Evolutionary conservation across 2,888 invertebrate genomes (phyloP).

Genomic region (Osmoderma eremita): DNA sequence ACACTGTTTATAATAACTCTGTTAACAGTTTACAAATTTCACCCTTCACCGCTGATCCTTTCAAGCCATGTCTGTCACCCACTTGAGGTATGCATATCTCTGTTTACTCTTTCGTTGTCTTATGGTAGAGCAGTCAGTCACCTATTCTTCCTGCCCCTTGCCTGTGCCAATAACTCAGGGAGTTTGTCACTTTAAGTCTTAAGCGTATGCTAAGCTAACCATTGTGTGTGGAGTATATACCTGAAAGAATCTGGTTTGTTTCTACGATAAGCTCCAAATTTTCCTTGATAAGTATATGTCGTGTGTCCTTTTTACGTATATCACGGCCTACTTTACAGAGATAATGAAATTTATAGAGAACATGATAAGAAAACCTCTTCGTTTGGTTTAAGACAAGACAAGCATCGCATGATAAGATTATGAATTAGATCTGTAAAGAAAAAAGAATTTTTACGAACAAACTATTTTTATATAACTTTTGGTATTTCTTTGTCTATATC

Average conservation of each 20-base stretch:
- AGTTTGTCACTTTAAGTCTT: constrained; percentile 10
- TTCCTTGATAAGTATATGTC: constrained; percentile 33
- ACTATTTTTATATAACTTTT: no score
- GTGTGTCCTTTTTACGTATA: constrained; percentile 27
- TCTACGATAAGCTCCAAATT: constrained; percentile 35
- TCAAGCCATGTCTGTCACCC: constrained; percentile 51
- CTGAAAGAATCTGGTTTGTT: constrained; percentile 49
- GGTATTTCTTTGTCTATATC: no score
- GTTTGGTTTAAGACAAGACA: no score
- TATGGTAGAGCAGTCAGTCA: constrained; percentile 44
- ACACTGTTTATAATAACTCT: constrained; percentile 59
- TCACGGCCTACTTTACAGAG: constrained; percentile 35
- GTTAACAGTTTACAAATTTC: constrained; percentile 51
- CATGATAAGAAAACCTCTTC: no score
- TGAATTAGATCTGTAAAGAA: no score
- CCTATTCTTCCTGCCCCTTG: constrained; percentile 49
- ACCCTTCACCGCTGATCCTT: constrained; percentile 48
- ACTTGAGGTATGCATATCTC: constrained; percentile 50
- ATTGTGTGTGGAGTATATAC: neutral
- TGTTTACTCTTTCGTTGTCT: constrained; percentile 46
- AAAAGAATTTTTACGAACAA: no score
- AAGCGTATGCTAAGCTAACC: neutral
- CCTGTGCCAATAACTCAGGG: constrained; percentile 49
- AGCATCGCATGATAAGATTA: no score
- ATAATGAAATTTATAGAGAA: no score